Percentiles rank a stretch among this genome's conserved stretches.
These are phyloP conservation scores for Ophiodon elongatus DNA, from an alignment of 2,113 vertebrate species.

Conservation along the genomic window DNA sequence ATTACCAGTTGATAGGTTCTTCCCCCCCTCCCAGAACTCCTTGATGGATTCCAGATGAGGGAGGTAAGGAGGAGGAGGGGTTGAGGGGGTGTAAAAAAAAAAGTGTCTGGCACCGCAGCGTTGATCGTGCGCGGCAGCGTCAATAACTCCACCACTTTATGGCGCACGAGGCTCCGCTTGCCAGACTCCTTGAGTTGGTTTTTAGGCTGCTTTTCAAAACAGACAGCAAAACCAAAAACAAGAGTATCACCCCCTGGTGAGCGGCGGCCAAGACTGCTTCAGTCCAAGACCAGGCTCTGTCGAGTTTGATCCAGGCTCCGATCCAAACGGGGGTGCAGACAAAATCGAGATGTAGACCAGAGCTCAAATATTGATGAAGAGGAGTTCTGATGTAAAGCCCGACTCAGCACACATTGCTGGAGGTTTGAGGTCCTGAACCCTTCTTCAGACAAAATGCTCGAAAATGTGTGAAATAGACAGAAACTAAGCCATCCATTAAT, in stretches of 20 bases:
- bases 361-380: background rate
- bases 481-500: background rate
- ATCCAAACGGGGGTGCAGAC: constrained; percentile 12
- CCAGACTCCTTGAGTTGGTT: constrained; percentile 84
- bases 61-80: constrained; percentile 81
- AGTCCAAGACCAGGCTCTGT: constrained; percentile 18
- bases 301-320: background rate
- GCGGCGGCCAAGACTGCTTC: constrained; percentile 36
- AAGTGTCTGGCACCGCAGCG: constrained; percentile 91
- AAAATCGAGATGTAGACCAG: constrained; percentile 32
- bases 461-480: background rate
- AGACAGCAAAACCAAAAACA: constrained; percentile 41
- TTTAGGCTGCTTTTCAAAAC: constrained; percentile 60
- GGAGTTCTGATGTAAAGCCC: background rate
- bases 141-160: constrained; percentile 91
- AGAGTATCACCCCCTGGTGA: constrained; percentile 15
- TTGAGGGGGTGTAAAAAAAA: constrained; percentile 84
- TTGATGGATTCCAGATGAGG: constrained; percentile 98
- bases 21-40: constrained; percentile 78
- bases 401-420: background rate
- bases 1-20: constrained; percentile 80
- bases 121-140: constrained; percentile 89
- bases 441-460: background rate
- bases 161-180: constrained; percentile 77
- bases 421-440: background rate